Base-by-base conservation (phyloP, 2,797 vertebrate species). In the Phataginus tetradactyla region DNA sequence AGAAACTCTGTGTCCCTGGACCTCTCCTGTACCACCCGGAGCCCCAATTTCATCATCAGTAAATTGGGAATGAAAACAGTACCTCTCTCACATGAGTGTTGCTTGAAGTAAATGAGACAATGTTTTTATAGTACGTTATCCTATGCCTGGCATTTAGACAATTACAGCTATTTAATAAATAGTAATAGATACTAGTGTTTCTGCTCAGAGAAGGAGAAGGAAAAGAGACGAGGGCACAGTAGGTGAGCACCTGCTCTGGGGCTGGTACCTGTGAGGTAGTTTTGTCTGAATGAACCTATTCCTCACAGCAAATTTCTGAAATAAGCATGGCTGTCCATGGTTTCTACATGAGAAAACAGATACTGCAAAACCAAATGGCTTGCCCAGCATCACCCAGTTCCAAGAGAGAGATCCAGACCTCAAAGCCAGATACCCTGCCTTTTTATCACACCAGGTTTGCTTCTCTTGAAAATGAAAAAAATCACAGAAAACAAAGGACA, bases 281-380 rank as follows among this genome's bases (percentile, higher is more conserved):
- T 61, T 80, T 32, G 45, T 9, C 51, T 68, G 64, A 29, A 14
- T 29, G 29, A 68, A n/a, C 42, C 25, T 37, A 13, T 3, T 68
- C 45, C 55, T 39, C 57, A 59, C 5, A 75, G 32, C 3, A 29
- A 27, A 5, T 21, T 72, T 61, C 27, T 37, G 51, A 64, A 84
- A 53, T 5, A 61, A 57, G 11, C 8, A 32, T 4, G 2, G 12
- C 14, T 2, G 1, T 1, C 14, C 32, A 20, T 61, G 57, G n/a
- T 34, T 90, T 86, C 57, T n/a, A 83, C 74, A 34, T 23, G 39
- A 95, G 68, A 23, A 79, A 90, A 79, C 55, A 34, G n/a, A 39
- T 3, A 34, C 1, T 9, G 13, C 2, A 2, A 69, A 95, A 27
- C 18, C 53, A 64, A n/a, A 32, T 5, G 64, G 29, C 66, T 18